A percentile compares a stretch with the other conserved stretches of the same genome.
Evolutionary conservation across 2,888 invertebrate species (phyloP).

Genomic region (Choristoneura rosaceana): DNA sequence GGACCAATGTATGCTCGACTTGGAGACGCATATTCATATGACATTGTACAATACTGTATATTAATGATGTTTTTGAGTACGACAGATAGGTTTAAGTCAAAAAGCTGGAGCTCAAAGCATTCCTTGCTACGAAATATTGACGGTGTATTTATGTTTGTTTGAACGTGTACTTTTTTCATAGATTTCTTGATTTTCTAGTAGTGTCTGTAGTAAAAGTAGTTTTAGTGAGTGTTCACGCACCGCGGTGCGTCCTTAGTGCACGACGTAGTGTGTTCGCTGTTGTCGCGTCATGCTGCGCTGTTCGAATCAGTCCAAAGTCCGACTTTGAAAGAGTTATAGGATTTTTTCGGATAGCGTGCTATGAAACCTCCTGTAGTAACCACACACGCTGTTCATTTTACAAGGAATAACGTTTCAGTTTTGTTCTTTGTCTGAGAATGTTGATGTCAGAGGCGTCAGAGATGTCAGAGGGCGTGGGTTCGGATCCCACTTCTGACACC

Average conservation of each 20-base stretch:
- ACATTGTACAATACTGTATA: no score
- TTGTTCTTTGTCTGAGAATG: background rate
- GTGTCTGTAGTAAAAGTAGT: no score
- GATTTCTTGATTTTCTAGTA: no score
- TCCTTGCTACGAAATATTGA: background rate
- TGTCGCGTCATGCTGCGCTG: conserved; percentile 1
- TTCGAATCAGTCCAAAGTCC: background rate
- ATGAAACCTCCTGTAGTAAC: background rate
- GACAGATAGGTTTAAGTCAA: background rate
- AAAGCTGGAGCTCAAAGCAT: background rate
- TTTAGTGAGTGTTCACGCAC: background rate
- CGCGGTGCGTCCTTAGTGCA: background rate
- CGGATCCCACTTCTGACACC: no score
- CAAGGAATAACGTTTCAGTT: background rate
- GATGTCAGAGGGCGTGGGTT: no score
- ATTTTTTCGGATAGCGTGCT: background rate
- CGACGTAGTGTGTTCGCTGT: conserved; percentile 14
- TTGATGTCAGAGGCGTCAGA: no score
- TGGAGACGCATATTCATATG: no score
- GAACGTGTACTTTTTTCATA: background rate
- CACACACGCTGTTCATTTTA: background rate
- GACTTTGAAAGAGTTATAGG: background rate
- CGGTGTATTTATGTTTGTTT: conserved; percentile 2
- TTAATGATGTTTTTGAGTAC: no score
- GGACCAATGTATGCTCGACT: no score